phyloP scores from a whole-genome alignment of 1,140 invertebrate species.

The Tyrophagus putrescentiae region DNA sequence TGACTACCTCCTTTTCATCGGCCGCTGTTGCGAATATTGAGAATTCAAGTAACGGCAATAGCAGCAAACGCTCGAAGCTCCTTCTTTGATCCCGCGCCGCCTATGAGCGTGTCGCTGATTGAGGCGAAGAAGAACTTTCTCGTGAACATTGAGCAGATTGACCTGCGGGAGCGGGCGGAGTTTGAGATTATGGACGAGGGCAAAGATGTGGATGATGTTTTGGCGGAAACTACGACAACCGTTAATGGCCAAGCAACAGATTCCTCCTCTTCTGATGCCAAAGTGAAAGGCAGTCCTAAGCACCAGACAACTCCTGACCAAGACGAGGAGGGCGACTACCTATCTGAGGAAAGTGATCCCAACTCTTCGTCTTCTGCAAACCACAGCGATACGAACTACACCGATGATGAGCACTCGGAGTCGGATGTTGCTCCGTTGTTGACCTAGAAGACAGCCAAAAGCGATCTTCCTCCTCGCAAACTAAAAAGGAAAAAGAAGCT shows the following conservation, averaged over 20 bases:
- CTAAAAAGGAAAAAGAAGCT: too few relatives aligned
- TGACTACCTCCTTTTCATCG: not conserved
- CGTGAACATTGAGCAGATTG: not conserved
- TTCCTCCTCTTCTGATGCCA: not conserved
- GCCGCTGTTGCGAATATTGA: not conserved
- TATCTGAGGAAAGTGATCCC: not conserved
- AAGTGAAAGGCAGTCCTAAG: not conserved
- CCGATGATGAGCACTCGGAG: constrained; percentile 7
- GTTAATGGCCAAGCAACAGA: not conserved
- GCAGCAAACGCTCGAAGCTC: not conserved
- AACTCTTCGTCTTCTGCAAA: not conserved
- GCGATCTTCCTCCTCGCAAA: too few relatives aligned
- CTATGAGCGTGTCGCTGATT: not conserved
- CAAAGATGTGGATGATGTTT: not conserved
- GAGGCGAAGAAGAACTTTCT: constrained; percentile 15
- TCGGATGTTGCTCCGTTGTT: too few relatives aligned
- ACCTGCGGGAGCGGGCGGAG: constrained; percentile 20
- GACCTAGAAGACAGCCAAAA: too few relatives aligned
- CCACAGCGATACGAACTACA: constrained; percentile 5
- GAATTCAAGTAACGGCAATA: not conserved
- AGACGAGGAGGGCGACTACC: not conserved
- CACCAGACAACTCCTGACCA: not conserved
- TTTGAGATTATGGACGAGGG: constrained; percentile 18
- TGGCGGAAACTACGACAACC: not conserved
- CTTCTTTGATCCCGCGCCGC: not conserved